Conservation (phyloP, 2,797 vertebrate genomes). For the Phalanger gymnotis region DNA sequence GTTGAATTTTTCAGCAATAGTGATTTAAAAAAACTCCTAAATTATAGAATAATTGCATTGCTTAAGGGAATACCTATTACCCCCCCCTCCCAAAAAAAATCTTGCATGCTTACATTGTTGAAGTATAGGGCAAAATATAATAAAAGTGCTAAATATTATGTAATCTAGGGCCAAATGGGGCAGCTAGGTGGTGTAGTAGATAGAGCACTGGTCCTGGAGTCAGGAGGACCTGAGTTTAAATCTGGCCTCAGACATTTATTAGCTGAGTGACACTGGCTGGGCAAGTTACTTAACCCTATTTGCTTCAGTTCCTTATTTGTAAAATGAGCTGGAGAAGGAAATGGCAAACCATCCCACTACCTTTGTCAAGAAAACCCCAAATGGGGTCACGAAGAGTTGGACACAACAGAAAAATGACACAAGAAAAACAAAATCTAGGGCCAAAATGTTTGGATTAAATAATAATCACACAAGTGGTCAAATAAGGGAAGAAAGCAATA, state of each 20-base stretch:
- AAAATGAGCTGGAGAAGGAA: background rate
- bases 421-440: no score
- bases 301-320: background rate
- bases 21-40: background rate
- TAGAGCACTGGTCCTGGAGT: background rate
- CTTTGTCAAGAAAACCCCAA: background rate
- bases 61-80: background rate
- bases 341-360: background rate
- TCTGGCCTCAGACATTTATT: background rate
- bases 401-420: background rate
- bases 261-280: background rate
- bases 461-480: no score
- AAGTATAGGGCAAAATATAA: background rate
- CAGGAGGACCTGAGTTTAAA: background rate
- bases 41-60: background rate
- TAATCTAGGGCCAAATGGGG: background rate
- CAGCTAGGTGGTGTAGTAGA: background rate
- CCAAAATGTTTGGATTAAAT: no score
- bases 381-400: background rate
- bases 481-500: no score
- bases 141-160: background rate
- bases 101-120: background rate
- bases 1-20: background rate
- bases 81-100: no score
- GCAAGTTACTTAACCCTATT: background rate